Base-by-base conservation (phyloP, 2,888 invertebrate species). In the Machimus atricapillus region DNA sequence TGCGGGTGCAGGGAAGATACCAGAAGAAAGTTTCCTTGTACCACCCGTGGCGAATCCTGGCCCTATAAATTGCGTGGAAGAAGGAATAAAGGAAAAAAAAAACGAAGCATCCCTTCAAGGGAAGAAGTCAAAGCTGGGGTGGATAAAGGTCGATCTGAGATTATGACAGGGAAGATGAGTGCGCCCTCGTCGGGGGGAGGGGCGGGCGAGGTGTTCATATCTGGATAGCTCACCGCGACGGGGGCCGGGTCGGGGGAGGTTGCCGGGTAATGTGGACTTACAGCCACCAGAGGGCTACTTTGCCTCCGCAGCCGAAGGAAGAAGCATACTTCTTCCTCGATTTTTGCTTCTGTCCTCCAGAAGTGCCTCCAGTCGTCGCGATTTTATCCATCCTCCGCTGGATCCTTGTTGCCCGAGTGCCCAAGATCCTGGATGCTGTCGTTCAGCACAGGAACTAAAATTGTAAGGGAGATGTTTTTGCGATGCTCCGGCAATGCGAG, bases 401-500 rank as follows among this genome's bases (percentile, higher is more conserved):
- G 43, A 74, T 43, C 74, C 5, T 74, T 85, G 85, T n/a, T 74
- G 27, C 46, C 43, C 43, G 27, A 76, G 9, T 76, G 76, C 76
- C 34, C 34, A 76, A 76, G 40, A 85, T 85, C 12, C 85, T 43
- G 31, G 43, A 43, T 73, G 37, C 46, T 85, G 34, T 83, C 40
- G 83, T 85, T 85, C 16, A 66, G 37, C 34, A 82, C 82, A 82
- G 82, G 82, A 82, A 82, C 74, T 27, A 31, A 27, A 56, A 74
- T 74, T 85, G 74, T 40, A 85, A 85, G 46, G 85, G 73, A 46
- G 85, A 74, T 85, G 85, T 73, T 85, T 66, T 85, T 73, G 85
- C 74, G 46, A 85, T 85, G 85, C 82, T 83, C 56, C 81, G 12
- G 56, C 82, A 85, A 85, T 88, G 87, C 86, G 88, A 77, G 87